These are phyloP conservation scores for Erebia ligea DNA, from an alignment of 2,888 invertebrate genomes.

Conservation along the genomic window DNA sequence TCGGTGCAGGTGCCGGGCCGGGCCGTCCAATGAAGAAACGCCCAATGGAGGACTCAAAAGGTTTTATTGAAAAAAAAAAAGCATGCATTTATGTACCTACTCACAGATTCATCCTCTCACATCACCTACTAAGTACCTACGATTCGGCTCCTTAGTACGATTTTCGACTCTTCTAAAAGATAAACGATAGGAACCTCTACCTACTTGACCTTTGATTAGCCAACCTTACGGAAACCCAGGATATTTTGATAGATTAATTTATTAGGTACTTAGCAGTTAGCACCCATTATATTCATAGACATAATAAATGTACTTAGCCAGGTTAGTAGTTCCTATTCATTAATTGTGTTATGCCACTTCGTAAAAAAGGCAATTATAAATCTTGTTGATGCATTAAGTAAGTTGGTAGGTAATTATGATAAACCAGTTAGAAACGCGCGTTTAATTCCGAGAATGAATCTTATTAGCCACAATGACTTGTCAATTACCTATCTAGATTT, in stretches of 20 bases:
- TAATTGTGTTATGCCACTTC: not conserved
- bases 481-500: conserved; percentile 3
- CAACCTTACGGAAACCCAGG: not conserved
- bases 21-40: too few relatives aligned
- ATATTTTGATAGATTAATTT: not conserved
- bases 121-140: too few relatives aligned
- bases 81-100: too few relatives aligned
- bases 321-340: not conserved
- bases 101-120: too few relatives aligned
- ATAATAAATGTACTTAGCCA: not conserved
- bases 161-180: too few relatives aligned
- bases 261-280: not conserved
- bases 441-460: conserved; percentile 22
- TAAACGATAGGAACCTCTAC: too few relatives aligned
- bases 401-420: conserved; percentile 24
- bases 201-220: not conserved
- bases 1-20: too few relatives aligned
- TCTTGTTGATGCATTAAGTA: conserved; percentile 14
- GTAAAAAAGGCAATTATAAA: conserved; percentile 12
- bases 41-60: too few relatives aligned
- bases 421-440: conserved; percentile 16
- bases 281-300: not conserved
- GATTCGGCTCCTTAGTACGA: too few relatives aligned
- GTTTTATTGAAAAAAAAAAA: too few relatives aligned
- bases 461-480: conserved; percentile 16